A percentile compares a stretch with the other conserved stretches of the same genome.
These are phyloP conservation scores for Orientallactaga bullata DNA, from an alignment of 2,113 vertebrate genomes.

Conservation along the genomic window DNA sequence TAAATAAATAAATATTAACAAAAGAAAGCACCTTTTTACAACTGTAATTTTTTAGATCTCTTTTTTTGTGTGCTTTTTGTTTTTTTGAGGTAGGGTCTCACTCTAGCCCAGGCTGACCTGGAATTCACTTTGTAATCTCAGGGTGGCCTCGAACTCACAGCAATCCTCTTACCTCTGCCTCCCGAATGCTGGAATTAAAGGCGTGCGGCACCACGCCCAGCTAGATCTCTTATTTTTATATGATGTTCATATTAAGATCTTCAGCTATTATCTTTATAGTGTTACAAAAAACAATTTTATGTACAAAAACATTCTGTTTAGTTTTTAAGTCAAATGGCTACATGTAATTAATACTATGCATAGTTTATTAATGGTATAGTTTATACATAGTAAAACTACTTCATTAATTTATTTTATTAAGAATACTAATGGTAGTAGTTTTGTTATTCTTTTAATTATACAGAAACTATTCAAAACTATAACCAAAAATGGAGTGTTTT, in stretches of 20 bases:
- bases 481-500: constrained; percentile 77
- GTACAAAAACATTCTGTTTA: not conserved
- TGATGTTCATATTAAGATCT: not conserved
- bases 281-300: constrained; percentile 56
- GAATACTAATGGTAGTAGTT: constrained; percentile 44
- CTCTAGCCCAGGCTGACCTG: too few species aligned
- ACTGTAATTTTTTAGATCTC: constrained; percentile 14
- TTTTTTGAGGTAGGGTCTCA: too few species aligned
- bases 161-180: too few species aligned
- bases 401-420: constrained; percentile 78
- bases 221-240: not conserved
- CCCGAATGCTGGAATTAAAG: too few species aligned
- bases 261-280: constrained; percentile 30
- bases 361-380: constrained; percentile 52
- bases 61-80: too few species aligned
- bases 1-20: too few species aligned
- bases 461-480: constrained; percentile 78
- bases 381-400: constrained; percentile 57
- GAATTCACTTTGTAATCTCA: too few species aligned
- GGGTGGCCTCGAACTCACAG: too few species aligned
- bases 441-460: constrained; percentile 75
- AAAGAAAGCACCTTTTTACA: not conserved
- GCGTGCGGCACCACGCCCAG: too few species aligned
- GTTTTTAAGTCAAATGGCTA: constrained; percentile 54
- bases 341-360: constrained; percentile 73